Base-by-base conservation (phyloP, 2,113 vertebrate species). In the Gorsachius goisagi region DNA sequence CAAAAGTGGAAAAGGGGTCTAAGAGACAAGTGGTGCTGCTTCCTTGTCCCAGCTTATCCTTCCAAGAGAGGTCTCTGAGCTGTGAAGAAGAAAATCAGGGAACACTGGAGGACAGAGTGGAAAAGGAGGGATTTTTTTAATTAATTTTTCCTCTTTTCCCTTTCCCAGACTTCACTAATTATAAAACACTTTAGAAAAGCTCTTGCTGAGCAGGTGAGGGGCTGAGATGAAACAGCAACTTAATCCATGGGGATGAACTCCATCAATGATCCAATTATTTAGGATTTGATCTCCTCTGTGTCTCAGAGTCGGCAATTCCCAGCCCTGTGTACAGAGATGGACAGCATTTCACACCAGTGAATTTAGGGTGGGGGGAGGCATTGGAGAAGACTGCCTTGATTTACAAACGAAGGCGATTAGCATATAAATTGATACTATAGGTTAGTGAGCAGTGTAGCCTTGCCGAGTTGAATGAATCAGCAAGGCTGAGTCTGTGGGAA, bases 381-480 rank as follows among this genome's bases (percentile, higher is more conserved):
- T 4, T 41, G 87, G 68, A 24, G 35, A 49, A 79, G 58, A 21
- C 85, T 83, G 89, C 87, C 91, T 87, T 90, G 97, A 96, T 97
- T 97, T 94, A 94, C 89, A 94, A 80, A 90, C 10, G 20, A 50
- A 85, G 66, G 2, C 4, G 3, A 97, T 97, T 97, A 97, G 74
- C 97, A 97, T 97, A 96, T 97, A 97, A 97, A 97, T 97, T 97
- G 97, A 76, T 83, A 17, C 69, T 37, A 37, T 26, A 72, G 90
- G 73, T 88, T 95, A 64, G 78, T 12, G 47, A 95, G 89, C 89
- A 44, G 78, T 3, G 20, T 79, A 85, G 91, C 62, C 63, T 78
- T 52, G 19, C 41, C 3, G 41, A 83, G 83, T n/a, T 33, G 95
- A 91, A 79, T 84, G 81, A 58, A 94, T 89, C 87, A 87, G 76